Conservation (phyloP, 2,113 vertebrate species). For the Chlorodrepanis virens region DNA sequence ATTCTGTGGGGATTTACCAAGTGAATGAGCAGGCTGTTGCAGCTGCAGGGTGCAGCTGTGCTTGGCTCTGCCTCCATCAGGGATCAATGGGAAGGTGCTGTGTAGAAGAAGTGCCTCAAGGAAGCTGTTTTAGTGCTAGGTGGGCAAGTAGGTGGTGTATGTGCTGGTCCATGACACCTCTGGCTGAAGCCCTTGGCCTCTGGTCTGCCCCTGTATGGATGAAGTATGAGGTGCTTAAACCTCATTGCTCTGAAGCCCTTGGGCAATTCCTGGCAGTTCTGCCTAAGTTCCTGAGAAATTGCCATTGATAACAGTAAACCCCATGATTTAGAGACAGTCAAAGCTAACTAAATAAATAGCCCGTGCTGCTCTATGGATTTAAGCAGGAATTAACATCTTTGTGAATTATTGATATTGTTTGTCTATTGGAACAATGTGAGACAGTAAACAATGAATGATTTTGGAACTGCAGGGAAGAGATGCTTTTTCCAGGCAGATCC, state of each 20-base stretch:
- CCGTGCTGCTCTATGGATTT: neutral
- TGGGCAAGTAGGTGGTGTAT: accelerated
- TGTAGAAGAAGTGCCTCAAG: neutral
- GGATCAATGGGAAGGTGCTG: neutral
- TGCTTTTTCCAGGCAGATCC: neutral
- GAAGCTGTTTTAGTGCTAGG: neutral
- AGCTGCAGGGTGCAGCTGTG: neutral
- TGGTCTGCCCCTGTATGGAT: accelerated
- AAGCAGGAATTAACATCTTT: neutral
- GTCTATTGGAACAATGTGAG: neutral
- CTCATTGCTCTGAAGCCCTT: neutral
- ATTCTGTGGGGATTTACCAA: neutral
- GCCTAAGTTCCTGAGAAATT: neutral
- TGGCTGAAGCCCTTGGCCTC: neutral
- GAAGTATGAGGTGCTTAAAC: neutral
- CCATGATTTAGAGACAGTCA: neutral
- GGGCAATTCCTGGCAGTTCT: neutral
- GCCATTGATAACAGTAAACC: neutral
- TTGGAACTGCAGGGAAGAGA: constrained; percentile 1
- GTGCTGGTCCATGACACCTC: neutral
- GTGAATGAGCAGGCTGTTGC: neutral
- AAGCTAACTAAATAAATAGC: neutral
- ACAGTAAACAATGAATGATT: neutral
- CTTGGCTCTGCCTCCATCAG: neutral
- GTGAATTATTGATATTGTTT: constrained; percentile 15